Percentiles rank a stretch among this genome's conserved stretches.
phyloP scores from a whole-genome alignment of 2,113 vertebrate species.

The Megaceryle torquata region DNA sequence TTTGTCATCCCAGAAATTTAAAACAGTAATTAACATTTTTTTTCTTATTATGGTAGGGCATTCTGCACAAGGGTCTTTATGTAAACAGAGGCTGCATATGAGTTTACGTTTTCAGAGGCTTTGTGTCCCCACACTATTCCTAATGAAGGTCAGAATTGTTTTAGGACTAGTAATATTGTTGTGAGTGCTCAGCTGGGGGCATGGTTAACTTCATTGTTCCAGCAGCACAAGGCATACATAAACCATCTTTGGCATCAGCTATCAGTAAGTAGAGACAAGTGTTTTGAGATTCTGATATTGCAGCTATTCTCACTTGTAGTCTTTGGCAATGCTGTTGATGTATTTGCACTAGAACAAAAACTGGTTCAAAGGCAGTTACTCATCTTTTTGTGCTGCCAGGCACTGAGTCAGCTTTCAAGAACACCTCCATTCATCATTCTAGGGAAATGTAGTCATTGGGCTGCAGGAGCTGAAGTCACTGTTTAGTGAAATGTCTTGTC shows the following conservation, averaged over 20 bases:
- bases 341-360: conserved; percentile 30
- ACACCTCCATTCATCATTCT: conserved; percentile 42
- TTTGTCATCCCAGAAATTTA: neutral
- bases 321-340: neutral
- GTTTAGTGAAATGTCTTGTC: neutral
- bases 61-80: neutral
- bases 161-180: neutral
- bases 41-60: neutral
- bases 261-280: neutral
- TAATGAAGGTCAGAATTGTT: neutral
- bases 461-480: conserved; percentile 31
- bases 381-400: conserved; percentile 46
- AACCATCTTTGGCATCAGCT: neutral
- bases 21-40: neutral
- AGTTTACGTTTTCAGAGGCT: neutral
- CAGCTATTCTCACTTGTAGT: neutral
- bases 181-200: neutral
- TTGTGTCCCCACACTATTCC: neutral
- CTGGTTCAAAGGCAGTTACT: conserved; percentile 49
- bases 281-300: conserved; percentile 18
- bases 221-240: neutral
- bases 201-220: neutral
- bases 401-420: conserved; percentile 49
- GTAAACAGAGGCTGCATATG: neutral
- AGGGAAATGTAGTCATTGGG: neutral